Base-by-base conservation (phyloP, 1,140 invertebrate species). In the Procambarus clarkii region DNA sequence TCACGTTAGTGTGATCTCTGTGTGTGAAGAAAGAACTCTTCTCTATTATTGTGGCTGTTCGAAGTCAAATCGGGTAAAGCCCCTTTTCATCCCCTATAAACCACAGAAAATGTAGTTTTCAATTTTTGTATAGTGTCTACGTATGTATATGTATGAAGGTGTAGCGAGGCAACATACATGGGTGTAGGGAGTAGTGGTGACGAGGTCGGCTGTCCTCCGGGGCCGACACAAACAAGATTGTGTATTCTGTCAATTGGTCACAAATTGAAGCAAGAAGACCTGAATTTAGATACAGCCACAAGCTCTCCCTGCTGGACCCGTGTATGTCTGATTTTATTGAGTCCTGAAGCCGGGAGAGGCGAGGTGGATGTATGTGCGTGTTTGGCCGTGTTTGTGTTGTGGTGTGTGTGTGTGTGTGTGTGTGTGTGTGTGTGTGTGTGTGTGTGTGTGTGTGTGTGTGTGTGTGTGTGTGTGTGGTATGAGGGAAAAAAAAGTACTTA, bases 211-310 rank as follows among this genome's bases (percentile, higher is more conserved):
- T 44, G 48, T 58, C 79, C 48, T 8, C 79, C n/a, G 79, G 21
- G 60, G 60, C 18, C 79, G 21, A 13, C 48, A 86, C 74, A 86
- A 86, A 86, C 85, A 86, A 86, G 85, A 71, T 77, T 77, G 46
- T 77, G 74, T 54, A 86, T 86, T 60, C 74, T 60, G 54, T 77
- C 85, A 86, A 78, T 86, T 86, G 85, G 50, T 78, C 85, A 77
- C 76, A 86, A 86, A 86, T 86, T 86, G 74, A 86, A 77, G 11
- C 74, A 44, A 86, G 74, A 86, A 60, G 74, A 86, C 74, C 58
- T 86, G 74, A 78, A 78, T 86, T 86, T 78, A 78, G 85, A 86
- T 86, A 69, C 74, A 77, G 60, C 50, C 69, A 7, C 54, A 58
- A 45, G 45, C 34, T 45, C 69, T 71, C 48, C 71, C 48, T 45